Evolutionary conservation across 1,140 invertebrate genomes (phyloP), one percentile per base, ranked within the genome.

Genomic region (Cherax destructor): DNA sequence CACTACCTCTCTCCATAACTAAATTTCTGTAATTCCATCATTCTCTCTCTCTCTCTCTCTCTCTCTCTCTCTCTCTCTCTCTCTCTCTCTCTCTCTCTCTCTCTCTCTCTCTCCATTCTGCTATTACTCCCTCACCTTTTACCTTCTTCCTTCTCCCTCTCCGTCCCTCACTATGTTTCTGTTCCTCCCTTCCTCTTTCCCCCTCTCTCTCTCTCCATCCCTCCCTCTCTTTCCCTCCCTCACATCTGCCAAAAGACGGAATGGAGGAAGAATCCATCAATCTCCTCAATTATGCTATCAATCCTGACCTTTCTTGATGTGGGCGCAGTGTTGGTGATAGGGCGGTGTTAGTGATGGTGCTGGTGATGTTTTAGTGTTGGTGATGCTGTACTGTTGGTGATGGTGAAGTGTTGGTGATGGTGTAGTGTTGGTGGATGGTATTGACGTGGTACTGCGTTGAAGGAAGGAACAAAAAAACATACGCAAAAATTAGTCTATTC

Each of bases 211-310:
- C 80, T 49, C 49, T n/a, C 69, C 50, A 61, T 81, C 30, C 69
- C 49, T 13, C 87, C 24, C 18, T 88, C 52, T 50, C 11, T 18
- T 18, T 59, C 87, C 24, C 47, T 59, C n/a, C 79, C 13, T 72
- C 74, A 80, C 86, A 91, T 89, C 90, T 90, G 84, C 76, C 61
- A 79, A 87, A n/a, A 79, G 86, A 78, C 30, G 77, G 65, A 72
- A 79, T 61, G 50, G 56, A 41, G 86, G 76, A 87, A 87, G 86
- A 87, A 61, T 30, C 76, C 86, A 87, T 79, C 86, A 79, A 87
- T 87, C 78, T 87, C 78, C 74, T 65, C 24, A 49, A 87, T 87
- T 87, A 79, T 61, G 78, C 86, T n/a, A 79, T 59, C 86, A 87
- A 77, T 61, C 65, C 83, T 72, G 59, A 24, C 81, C 52, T 3